Evolutionary conservation across 1,140 invertebrate genomes (phyloP).

Genomic region (Drosophila leontia): DNA sequence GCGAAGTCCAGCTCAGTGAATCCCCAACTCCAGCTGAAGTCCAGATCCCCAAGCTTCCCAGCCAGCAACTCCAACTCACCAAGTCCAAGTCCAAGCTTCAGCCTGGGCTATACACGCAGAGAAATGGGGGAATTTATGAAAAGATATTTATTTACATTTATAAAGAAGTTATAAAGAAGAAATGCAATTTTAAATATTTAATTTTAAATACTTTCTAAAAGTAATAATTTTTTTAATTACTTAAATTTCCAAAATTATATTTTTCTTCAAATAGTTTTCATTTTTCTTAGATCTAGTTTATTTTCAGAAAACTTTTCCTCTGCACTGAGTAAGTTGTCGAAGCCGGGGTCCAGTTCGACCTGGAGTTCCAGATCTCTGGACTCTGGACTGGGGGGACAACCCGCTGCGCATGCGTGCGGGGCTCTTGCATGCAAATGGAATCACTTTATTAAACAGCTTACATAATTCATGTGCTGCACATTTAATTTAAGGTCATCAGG

Average conservation of each 20-base stretch:
- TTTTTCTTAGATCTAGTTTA: no score
- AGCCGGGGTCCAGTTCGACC: slow-evolving; percentile 43
- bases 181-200: not conserved
- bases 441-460: slow-evolving; percentile 85
- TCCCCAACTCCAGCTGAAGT: slow-evolving; percentile 28
- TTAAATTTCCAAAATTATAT: not conserved
- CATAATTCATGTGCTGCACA: slow-evolving; percentile 84
- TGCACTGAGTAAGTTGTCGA: slow-evolving; percentile 72
- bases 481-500: slow-evolving; percentile 84
- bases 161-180: not conserved
- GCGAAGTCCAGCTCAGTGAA: slow-evolving; percentile 53
- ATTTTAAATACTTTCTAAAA: not conserved
- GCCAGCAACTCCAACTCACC: slow-evolving; percentile 2
- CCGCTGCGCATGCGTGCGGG: slow-evolving; percentile 81
- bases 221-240: not conserved
- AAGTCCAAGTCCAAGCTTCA: slow-evolving; percentile 28
- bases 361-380: slow-evolving; percentile 37
- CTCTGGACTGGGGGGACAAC: slow-evolving; percentile 46
- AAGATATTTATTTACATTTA: not conserved
- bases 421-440: slow-evolving; percentile 84
- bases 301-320: not conserved
- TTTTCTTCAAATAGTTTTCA: no score
- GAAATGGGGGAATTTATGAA: not conserved
- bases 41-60: slow-evolving; percentile 29
- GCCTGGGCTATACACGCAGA: slow-evolving; percentile 10